Evolutionary conservation across 2,797 vertebrate species (phyloP).

Genomic region (Syngnathus acus): DNA sequence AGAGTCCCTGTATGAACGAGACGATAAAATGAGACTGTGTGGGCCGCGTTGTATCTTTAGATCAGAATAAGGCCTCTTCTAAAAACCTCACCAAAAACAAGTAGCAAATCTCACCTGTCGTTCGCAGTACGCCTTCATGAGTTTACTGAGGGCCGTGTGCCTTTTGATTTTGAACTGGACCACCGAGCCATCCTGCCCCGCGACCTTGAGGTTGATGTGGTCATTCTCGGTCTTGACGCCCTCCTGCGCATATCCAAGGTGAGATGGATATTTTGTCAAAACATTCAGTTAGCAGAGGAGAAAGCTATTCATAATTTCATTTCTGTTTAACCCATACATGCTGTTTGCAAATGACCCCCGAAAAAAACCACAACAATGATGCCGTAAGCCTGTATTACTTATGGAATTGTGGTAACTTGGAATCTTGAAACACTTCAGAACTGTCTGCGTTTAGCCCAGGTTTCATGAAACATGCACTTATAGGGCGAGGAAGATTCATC

Average conservation of each 20-base stretch:
- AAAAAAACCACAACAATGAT: neutral
- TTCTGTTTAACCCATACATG: neutral
- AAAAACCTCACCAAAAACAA: neutral
- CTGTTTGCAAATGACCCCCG: neutral
- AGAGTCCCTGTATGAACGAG: conserved; percentile 75
- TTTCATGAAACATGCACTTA: neutral
- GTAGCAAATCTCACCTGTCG: conserved; percentile 75
- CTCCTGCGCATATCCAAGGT: conserved; percentile 64
- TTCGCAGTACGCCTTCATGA: conserved; percentile 94
- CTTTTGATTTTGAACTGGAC: conserved; percentile 95
- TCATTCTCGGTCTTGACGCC: conserved; percentile 90
- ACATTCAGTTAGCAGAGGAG: neutral
- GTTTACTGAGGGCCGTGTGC: conserved; percentile 88
- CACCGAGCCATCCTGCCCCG: conserved; percentile 87
- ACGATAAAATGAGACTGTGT: neutral
- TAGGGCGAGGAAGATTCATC: neutral
- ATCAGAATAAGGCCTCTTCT: no score
- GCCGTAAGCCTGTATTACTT: neutral
- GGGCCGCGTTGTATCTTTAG: no score
- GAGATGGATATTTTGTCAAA: neutral
- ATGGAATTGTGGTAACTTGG: neutral
- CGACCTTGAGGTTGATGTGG: conserved; percentile 91
- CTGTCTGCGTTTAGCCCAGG: neutral
- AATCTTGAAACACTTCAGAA: neutral
- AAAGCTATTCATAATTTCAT: neutral